Base-by-base conservation (phyloP, 2,113 vertebrate genomes). In the Dasypus novemcinctus region DNA sequence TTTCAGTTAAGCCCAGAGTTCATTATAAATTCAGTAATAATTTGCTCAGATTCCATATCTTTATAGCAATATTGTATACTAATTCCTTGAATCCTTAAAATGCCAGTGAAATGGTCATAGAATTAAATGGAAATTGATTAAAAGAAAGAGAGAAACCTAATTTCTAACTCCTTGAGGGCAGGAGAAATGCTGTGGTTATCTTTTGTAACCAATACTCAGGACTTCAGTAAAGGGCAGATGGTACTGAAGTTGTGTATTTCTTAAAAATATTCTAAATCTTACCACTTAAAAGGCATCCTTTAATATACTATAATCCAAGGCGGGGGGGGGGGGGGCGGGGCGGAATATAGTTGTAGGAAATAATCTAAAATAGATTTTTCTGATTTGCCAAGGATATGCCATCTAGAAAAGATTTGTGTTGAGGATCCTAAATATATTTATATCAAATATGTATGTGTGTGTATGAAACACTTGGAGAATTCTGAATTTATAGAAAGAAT, bases 81-180 rank as follows among this genome's bases (percentile, higher is more conserved):
- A 75, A 80, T 80, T 93, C 18, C 18, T 6, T 85, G 41, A 91
- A 93, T 91, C 49, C 54, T 89, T 82, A 91, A 85, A 82, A 83
- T 93, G 33, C 17, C 36, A 87, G n/a, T 52, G 36, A 76, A 93
- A 85, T 69, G 31, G 15, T 14, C 66, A 69, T 54, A 63, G 61
- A 91, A 72, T 87, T 61, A 87, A 87, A 14, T 69, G 71, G 46
- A 59, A 84, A 68, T 79, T 88, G 68, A 57, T 83, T 33, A 41
- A 80, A 96, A 72, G 75, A 52, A 78, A 75, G 78, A 71, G 46
- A 46, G 61, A 85, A 36, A 14, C 31, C n/a, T 83, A 27, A 20
- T 83, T 86, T 90, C 33, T 74, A 46, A 82, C 66, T 82, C n/a
- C 20, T 20, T 3, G 54, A 81, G 33, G 61, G 10, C 41, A 41